Evolutionary conservation across 2,113 vertebrate genomes (phyloP), one percentile per base, ranked within the genome.

Genomic region (Crotalus tigris): DNA sequence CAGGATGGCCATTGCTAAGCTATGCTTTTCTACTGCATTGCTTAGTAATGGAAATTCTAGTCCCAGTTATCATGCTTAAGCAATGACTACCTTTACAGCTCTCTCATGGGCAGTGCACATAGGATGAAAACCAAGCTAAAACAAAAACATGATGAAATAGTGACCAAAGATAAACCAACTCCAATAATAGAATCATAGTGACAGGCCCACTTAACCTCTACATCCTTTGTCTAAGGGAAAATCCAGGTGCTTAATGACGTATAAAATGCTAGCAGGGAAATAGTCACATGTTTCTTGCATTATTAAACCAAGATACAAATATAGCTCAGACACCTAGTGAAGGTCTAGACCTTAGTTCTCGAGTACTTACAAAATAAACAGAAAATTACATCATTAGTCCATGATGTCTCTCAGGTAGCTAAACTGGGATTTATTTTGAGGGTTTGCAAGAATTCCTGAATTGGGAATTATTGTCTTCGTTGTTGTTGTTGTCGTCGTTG

Each of bases 281-380:
- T 87, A 53, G 23, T 53, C 49, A 46, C 15, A 12, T 29, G 33
- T 87, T 15, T 53, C 49, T 87, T 53, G 85, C 29, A 87, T 87
- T 87, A 87, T 87, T 87, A 87, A 87, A 53, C 46, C 49, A 87
- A 87, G 46, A n/a, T 87, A 29, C 87, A 55, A 55, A 58, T n/a
- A 33, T 6, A 64, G 13, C 24, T 58, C 46, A 90, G 46, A 53
- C 3, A 91, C n/a, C 19, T 11, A 10, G 29, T 75, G 23, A 19
- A 5, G 46, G 29, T 64, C 49, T 23, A n/a, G 9, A 58, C 9
- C 19, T 89, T 39, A 55, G 8, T 54, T 49, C 5, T 90, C 33
- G 21, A 61, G 26, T n/a, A 51, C 49, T 39, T 75, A 15, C 64
- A 33, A 23, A 53, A 69, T 23, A 81, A 33, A 23, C 29, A 54